Evolutionary conservation across 2,113 vertebrate genomes (phyloP).

Genomic region (Cisticola juncidis): DNA sequence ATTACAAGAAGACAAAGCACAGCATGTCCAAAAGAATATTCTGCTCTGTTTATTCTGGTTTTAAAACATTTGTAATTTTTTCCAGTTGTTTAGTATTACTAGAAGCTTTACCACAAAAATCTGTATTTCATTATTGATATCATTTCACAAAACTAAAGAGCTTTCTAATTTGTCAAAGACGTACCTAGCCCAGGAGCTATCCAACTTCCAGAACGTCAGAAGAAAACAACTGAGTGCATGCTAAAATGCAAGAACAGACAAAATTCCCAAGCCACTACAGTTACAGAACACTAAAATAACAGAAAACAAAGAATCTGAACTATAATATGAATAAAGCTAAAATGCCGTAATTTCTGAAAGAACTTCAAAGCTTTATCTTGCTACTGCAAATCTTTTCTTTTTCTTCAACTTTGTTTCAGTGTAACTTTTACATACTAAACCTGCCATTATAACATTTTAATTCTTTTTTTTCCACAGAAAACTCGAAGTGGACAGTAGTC

Average conservation of each 20-base stretch:
- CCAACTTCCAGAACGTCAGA: neutral
- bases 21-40: neutral
- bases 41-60: neutral
- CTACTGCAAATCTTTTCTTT: neutral
- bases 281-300: neutral
- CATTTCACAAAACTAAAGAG: neutral
- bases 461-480: neutral
- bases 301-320: neutral
- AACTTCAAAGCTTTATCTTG: neutral
- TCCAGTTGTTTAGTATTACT: neutral
- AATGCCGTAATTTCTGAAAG: neutral
- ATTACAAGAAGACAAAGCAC: neutral
- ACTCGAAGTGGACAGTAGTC: neutral
- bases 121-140: neutral
- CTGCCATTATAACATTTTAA: neutral
- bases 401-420: neutral
- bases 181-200: neutral
- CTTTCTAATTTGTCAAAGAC: neutral
- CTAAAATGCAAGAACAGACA: neutral
- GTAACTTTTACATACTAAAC: neutral
- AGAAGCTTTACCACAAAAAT: neutral
- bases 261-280: neutral
- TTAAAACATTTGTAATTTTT: neutral
- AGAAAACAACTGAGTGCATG: neutral
- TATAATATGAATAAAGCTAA: neutral